Conservation (phyloP, 2,113 vertebrate species). For the Gila orcuttii region DNA sequence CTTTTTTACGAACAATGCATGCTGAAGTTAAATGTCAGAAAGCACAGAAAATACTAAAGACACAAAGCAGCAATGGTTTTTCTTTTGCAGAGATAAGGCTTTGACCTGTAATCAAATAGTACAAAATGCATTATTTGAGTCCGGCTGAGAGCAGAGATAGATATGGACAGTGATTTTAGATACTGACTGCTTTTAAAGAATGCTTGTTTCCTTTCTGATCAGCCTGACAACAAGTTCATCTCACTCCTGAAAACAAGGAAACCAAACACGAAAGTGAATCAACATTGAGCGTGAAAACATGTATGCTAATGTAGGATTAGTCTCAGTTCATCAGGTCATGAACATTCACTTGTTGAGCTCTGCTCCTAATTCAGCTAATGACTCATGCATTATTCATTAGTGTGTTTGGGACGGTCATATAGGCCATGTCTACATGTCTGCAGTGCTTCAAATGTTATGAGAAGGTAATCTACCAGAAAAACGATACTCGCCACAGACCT, state of each 20-base stretch:
- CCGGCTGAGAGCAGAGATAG: background rate
- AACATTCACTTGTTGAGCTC: constrained; percentile 46
- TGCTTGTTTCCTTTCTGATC: constrained; percentile 14
- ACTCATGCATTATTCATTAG: constrained; percentile 66
- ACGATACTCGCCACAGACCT: background rate
- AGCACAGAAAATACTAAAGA: background rate
- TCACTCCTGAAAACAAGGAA: background rate
- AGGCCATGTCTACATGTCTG: constrained; percentile 3
- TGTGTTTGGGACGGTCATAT: constrained; percentile 32
- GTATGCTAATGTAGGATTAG: background rate
- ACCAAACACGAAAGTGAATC: background rate
- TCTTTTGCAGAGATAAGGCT: background rate
- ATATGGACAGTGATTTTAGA: background rate
- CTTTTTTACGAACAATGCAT: background rate
- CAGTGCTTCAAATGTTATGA: constrained; percentile 30
- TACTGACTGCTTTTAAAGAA: constrained; percentile 19
- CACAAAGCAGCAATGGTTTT: background rate
- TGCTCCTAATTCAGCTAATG: constrained; percentile 62
- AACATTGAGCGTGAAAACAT: background rate
- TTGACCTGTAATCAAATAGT: background rate
- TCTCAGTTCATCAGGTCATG: constrained; percentile 20
- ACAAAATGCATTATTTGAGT: background rate
- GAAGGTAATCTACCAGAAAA: constrained; percentile 40
- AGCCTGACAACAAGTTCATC: constrained; percentile 11
- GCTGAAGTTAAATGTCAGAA: background rate